Conservation (phyloP, 2,888 invertebrate genomes). For the Lepidonotus clava region DNA sequence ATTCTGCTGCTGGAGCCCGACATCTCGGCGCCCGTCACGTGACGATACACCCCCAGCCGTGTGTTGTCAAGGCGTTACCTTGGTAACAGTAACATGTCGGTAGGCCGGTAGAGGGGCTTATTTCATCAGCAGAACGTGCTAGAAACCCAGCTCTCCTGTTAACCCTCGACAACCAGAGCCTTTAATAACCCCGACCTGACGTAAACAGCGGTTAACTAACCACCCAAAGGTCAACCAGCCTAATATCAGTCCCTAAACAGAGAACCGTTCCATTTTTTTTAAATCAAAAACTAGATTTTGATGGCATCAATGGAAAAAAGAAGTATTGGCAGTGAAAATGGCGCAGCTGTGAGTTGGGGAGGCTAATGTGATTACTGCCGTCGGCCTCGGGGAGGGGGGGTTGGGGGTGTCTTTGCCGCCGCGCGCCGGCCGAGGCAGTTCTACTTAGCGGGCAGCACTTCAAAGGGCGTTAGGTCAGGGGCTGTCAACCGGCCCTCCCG, state of each 20-base stretch:
- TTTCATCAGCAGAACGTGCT: conserved; percentile 5
- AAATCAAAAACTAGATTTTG: too few relatives aligned
- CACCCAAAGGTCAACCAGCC: neutral
- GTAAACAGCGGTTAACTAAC: neutral
- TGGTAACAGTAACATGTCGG: conserved; percentile 12
- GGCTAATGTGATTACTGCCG: conserved; percentile 16
- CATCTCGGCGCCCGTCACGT: too few relatives aligned
- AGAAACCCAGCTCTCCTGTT: neutral
- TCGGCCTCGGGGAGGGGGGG: neutral
- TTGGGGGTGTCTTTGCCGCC: neutral
- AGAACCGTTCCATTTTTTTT: too few relatives aligned
- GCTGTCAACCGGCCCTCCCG: neutral
- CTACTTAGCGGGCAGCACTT: neutral
- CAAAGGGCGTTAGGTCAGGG: neutral
- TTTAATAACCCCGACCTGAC: too few relatives aligned
- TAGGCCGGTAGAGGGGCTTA: neutral
- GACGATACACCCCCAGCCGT: too few relatives aligned
- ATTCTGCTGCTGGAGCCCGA: too few relatives aligned
- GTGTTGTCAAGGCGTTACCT: conserved; percentile 5
- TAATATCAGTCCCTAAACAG: neutral
- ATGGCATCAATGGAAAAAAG: too few relatives aligned
- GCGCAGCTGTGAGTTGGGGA: neutral
- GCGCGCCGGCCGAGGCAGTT: conserved; percentile 3
- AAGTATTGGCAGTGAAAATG: too few relatives aligned
- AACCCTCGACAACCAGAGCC: neutral